Percentiles rank a stretch among this genome's conserved stretches.
Conservation (phyloP, 2,888 invertebrate species). For the Deilephila porcellus region DNA sequence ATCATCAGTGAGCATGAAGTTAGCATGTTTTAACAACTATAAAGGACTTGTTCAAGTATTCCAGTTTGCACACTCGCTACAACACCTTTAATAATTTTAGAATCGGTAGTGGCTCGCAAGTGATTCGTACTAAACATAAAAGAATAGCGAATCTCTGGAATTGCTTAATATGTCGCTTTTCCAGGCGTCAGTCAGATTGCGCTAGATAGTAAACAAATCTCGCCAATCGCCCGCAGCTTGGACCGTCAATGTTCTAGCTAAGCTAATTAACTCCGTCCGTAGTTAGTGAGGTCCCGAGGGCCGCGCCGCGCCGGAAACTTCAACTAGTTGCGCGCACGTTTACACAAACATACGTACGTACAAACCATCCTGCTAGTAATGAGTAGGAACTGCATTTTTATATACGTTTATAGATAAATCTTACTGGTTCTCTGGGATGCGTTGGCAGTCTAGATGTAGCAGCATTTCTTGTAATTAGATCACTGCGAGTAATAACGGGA, state of each 20-base stretch:
- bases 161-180: too few species aligned
- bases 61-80: too few species aligned
- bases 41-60: too few species aligned
- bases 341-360: conserved; percentile 3
- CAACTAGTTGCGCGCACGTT: conserved; percentile 46
- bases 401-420: neutral
- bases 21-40: too few species aligned
- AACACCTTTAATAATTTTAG: too few species aligned
- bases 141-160: too few species aligned
- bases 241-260: conserved; percentile 28
- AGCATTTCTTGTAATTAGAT: neutral
- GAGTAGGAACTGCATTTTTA: conserved; percentile 18
- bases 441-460: neutral
- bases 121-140: too few species aligned
- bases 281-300: conserved; percentile 30
- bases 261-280: conserved; percentile 54
- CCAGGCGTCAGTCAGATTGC: too few species aligned
- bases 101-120: too few species aligned
- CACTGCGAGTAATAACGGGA: too few species aligned
- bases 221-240: conserved; percentile 14
- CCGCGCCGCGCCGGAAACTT: conserved; percentile 51
- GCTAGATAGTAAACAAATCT: neutral
- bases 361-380: conserved; percentile 14
- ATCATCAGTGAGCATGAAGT: too few species aligned
- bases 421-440: conserved; percentile 1